Evolutionary conservation across 23 tunicate genomes (phyloP).

Genomic region (Corella eumyota): DNA sequence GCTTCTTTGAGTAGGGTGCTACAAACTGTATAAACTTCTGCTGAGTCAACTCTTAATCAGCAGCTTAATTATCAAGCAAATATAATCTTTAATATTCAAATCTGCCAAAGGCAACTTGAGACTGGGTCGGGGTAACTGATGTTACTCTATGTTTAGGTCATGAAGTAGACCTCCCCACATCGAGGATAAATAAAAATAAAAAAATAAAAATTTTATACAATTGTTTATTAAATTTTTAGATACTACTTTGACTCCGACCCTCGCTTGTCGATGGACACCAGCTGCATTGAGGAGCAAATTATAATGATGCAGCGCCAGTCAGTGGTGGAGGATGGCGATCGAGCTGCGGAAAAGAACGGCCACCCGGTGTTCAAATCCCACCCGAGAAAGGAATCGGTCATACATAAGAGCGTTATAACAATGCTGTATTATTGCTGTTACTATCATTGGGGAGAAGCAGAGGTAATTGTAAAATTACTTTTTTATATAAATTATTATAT

Average conservation of each 20-base stretch:
- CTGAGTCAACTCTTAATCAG: too few relatives aligned
- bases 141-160: too few relatives aligned
- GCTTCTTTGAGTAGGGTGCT: too few relatives aligned
- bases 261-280: slow-evolving; percentile 43
- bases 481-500: neutral
- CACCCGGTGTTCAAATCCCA: slow-evolving; percentile 56
- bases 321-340: slow-evolving; percentile 66
- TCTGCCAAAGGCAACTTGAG: too few relatives aligned
- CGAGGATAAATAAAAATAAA: too few relatives aligned
- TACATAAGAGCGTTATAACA: slow-evolving; percentile 33
- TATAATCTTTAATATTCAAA: too few relatives aligned
- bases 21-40: too few relatives aligned
- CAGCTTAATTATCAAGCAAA: too few relatives aligned
- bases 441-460: slow-evolving; percentile 88
- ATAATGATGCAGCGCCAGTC: slow-evolving; percentile 49
- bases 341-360: slow-evolving; percentile 34
- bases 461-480: slow-evolving; percentile 16
- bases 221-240: slow-evolving; percentile 19
- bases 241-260: slow-evolving; percentile 72
- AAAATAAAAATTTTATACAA: neutral
- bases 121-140: too few relatives aligned
- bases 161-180: too few relatives aligned
- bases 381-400: slow-evolving; percentile 53
- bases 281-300: slow-evolving; percentile 54
- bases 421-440: slow-evolving; percentile 72